phyloP scores from a whole-genome alignment of 1,140 invertebrate species.

The Drosophila insularis region DNA sequence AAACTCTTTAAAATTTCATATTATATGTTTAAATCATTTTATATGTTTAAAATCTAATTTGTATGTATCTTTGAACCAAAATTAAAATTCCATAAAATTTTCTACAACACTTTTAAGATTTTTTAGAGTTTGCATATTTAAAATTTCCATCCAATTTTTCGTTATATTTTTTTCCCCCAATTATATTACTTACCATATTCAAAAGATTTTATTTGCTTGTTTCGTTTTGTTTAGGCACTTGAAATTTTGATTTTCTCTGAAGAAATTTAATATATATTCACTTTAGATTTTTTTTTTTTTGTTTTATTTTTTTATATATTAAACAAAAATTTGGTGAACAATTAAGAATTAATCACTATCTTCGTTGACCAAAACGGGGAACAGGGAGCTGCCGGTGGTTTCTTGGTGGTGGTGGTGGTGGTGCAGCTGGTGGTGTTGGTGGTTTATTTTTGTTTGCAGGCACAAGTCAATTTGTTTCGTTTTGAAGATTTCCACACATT shows the following conservation, averaged over 20 bases:
- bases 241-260: background rate
- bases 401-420: background rate
- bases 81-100: background rate
- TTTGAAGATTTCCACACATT: constrained; percentile 4
- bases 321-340: constrained; percentile 1
- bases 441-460: background rate
- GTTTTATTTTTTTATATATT: background rate
- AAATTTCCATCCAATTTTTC: no score
- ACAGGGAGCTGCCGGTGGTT: no score
- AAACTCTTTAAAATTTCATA: no score
- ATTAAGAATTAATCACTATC: constrained; percentile 6
- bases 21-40: no score
- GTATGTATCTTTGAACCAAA: background rate
- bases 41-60: no score
- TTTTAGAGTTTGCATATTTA: no score
- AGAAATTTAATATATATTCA: background rate
- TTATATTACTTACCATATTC: background rate
- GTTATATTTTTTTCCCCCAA: no score
- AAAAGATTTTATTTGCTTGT: background rate
- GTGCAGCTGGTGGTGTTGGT: background rate
- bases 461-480: constrained; percentile 5
- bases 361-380: no score
- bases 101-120: no score
- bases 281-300: background rate
- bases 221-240: background rate